Evolutionary conservation across 2,888 invertebrate genomes (phyloP).

Genomic region (Lasioglossum calceatum): DNA sequence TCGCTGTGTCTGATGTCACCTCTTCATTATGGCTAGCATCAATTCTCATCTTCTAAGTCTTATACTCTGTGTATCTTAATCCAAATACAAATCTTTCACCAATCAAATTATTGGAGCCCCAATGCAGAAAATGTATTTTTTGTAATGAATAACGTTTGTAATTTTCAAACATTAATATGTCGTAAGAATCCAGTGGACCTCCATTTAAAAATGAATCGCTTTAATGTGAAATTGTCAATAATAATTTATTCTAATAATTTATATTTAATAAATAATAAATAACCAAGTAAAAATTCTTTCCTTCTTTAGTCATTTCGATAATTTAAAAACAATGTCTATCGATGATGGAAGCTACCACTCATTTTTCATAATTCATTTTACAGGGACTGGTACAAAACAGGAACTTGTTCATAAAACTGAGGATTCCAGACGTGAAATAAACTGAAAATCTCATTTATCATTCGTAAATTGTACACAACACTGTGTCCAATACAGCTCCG

Average conservation of each 20-base stretch:
- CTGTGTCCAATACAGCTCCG: not conserved
- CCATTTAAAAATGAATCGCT: not conserved
- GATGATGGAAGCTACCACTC: not conserved
- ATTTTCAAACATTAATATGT: not conserved
- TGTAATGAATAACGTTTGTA: not conserved
- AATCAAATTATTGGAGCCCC: not conserved
- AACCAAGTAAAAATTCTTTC: not conserved
- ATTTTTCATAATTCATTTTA: not conserved
- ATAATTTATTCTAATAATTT: not conserved
- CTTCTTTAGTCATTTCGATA: not conserved
- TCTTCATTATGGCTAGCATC: not conserved
- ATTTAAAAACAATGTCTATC: no score
- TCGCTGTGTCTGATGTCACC: not conserved
- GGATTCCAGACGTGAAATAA: not conserved
- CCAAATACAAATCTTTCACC: not conserved
- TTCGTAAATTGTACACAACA: not conserved
- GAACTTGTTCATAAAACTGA: not conserved
- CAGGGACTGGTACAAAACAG: not conserved
- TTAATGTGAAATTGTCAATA: not conserved
- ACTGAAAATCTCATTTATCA: not conserved
- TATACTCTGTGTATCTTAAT: not conserved
- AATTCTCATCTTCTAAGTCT: not conserved
- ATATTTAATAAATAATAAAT: no score
- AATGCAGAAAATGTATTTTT: not conserved
- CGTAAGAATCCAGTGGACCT: not conserved